Conservation (phyloP, 2,888 invertebrate genomes). For the Dryadula phaetusa region DNA sequence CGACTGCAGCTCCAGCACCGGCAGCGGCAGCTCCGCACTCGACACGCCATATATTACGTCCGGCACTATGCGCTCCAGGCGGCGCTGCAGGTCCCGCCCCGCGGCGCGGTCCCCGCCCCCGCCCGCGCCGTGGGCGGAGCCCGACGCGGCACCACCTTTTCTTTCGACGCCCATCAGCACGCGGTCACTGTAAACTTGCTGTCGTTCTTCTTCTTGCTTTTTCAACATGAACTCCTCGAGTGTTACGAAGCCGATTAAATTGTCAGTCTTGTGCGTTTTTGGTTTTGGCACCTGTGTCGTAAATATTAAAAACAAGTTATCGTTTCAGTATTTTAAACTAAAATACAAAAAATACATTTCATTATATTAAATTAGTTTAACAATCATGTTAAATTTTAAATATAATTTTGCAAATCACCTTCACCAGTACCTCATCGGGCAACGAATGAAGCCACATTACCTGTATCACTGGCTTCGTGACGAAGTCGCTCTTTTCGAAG, state of each 20-base stretch:
- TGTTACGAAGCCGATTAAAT: constrained; percentile 88
- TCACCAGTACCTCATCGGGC: no score
- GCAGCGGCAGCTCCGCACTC: constrained; percentile 32
- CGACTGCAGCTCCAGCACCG: constrained; percentile 32
- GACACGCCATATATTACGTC: constrained; percentile 83
- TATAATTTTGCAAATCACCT: no score
- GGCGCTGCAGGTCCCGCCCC: constrained; percentile 18
- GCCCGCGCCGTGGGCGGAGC: background rate
- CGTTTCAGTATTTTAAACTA: no score
- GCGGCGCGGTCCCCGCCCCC: background rate
- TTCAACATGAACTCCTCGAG: constrained; percentile 91
- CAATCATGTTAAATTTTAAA: no score
- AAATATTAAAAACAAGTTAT: no score
- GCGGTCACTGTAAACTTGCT: constrained; percentile 79
- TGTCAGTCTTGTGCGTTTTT: constrained; percentile 66
- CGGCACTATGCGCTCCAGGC: constrained; percentile 70
- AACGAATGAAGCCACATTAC: constrained; percentile 34
- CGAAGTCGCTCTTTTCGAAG: constrained; percentile 82
- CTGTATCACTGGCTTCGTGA: constrained; percentile 60
- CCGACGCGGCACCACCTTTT: background rate
- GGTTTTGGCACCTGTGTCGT: constrained; percentile 46
- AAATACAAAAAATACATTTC: no score
- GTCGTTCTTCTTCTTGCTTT: constrained; percentile 88
- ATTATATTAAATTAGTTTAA: no score
- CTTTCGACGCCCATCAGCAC: constrained; percentile 61